phyloP scores from a whole-genome alignment of 2,888 invertebrate genomes.

The Cataglyphis rosenhaueri region DNA sequence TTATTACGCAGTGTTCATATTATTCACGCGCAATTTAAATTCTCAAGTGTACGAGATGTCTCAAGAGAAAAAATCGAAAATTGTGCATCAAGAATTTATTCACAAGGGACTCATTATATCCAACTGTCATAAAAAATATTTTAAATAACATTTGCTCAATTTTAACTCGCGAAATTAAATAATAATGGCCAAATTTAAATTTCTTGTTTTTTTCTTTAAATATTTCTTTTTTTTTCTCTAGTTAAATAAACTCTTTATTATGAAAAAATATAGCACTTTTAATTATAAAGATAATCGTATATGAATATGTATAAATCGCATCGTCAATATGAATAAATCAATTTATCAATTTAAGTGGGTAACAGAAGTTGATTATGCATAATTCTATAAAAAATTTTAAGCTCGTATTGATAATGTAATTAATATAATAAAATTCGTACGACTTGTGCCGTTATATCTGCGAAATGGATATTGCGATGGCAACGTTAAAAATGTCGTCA shows the following conservation, averaged over 20 bases:
- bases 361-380: neutral
- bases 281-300: neutral
- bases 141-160: neutral
- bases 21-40: slow-evolving; percentile 21
- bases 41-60: neutral
- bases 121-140: neutral
- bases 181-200: neutral
- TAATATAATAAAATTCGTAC: neutral
- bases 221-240: neutral
- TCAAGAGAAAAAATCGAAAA: neutral
- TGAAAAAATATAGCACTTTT: neutral
- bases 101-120: neutral
- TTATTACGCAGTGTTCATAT: slow-evolving; percentile 53
- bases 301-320: neutral
- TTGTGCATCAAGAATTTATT: slow-evolving; percentile 6
- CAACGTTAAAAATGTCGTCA: slow-evolving; percentile 64
- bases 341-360: neutral
- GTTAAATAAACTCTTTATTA: neutral
- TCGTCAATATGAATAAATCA: neutral
- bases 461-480: slow-evolving; percentile 58
- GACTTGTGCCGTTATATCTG: slow-evolving; percentile 30
- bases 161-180: neutral
- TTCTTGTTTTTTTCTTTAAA: neutral
- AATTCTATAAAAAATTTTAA: neutral
- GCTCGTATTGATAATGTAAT: neutral